Conservation (phyloP, 2,113 vertebrate genomes). For the Setophaga petechia region DNA sequence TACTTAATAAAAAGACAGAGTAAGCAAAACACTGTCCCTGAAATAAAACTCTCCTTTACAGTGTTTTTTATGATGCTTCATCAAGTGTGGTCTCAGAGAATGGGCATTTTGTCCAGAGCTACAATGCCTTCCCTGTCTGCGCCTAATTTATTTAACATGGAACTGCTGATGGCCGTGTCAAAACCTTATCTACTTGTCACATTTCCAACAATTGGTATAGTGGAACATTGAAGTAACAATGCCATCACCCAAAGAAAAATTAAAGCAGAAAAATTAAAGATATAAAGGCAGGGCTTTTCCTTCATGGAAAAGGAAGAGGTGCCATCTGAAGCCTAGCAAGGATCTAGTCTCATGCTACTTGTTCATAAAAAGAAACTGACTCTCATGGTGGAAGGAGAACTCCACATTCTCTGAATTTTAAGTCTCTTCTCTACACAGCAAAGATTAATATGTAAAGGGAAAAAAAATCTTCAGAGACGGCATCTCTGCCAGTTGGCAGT, state of each 20-base stretch:
- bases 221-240: neutral
- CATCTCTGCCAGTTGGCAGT: neutral
- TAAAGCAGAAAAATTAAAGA: neutral
- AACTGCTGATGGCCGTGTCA: neutral
- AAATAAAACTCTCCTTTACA: neutral
- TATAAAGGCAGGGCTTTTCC: neutral
- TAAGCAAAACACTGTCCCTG: constrained; percentile 1
- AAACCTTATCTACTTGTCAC: neutral
- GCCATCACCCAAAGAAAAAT: neutral
- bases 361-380: neutral
- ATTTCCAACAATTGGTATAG: neutral
- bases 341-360: neutral
- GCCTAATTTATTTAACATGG: neutral
- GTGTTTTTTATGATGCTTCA: neutral
- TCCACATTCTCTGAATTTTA: neutral
- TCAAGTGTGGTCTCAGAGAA: neutral
- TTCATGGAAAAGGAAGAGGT: neutral
- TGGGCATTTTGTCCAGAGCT: neutral
- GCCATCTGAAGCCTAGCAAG: neutral
- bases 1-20: constrained; percentile 23
- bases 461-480: neutral
- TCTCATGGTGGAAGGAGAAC: neutral
- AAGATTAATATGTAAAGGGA: neutral
- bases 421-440: neutral
- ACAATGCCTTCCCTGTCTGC: neutral